phyloP scores from a whole-genome alignment of 2,888 invertebrate genomes.

The Ormyrus rosae region DNA sequence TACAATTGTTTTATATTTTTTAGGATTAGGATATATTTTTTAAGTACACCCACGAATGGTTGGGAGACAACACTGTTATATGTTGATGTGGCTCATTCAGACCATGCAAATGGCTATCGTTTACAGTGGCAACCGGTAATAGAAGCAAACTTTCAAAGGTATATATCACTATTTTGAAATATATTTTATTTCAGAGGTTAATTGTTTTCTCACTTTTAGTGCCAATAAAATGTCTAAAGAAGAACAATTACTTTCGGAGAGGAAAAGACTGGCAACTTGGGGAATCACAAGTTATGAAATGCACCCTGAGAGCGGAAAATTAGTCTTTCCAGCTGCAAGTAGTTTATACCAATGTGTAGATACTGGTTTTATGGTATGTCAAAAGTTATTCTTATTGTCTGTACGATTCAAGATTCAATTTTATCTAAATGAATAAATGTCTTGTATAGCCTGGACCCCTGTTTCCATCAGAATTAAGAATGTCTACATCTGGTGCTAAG shows the following conservation, averaged over 20 bases:
- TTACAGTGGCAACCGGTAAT: constrained; percentile 89
- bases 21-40: constrained; percentile 90
- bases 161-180: constrained; percentile 28
- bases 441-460: constrained; percentile 79
- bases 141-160: constrained; percentile 83
- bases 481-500: constrained; percentile 82
- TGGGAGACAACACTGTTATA: constrained; percentile 94
- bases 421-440: neutral
- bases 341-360: constrained; percentile 91
- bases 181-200: constrained; percentile 21
- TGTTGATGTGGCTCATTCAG: constrained; percentile 86
- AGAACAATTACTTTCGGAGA: constrained; percentile 93
- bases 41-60: constrained; percentile 90
- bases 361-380: constrained; percentile 81
- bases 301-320: constrained; percentile 87
- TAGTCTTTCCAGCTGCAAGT: constrained; percentile 94
- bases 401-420: no score
- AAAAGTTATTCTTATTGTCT: neutral
- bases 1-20: constrained; percentile 46
- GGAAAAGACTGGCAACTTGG: constrained; percentile 93
- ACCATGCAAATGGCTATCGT: constrained; percentile 79
- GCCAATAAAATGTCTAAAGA: constrained; percentile 86
- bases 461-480: constrained; percentile 83
- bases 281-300: constrained; percentile 96
- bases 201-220: constrained; percentile 73